Conservation (phyloP, 2,113 vertebrate species). For the Lonchura striata region DNA sequence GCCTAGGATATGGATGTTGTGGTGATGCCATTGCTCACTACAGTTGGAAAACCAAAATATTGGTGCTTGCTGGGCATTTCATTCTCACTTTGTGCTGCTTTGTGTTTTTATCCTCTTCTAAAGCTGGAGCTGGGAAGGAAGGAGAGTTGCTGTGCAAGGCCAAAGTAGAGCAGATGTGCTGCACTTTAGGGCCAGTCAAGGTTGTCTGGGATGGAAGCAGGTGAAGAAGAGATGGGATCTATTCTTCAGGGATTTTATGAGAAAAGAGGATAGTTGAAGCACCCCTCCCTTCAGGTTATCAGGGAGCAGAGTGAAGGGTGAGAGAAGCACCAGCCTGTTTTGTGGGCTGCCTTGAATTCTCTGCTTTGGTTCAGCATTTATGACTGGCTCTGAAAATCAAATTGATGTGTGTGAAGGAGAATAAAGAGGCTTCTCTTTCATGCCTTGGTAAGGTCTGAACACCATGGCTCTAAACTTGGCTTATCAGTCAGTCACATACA, state of each 20-base stretch:
- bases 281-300: neutral
- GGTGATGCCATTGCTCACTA: neutral
- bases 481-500: neutral
- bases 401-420: neutral
- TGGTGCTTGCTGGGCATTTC: neutral
- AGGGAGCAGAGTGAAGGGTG: neutral
- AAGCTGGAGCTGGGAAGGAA: neutral
- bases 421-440: neutral
- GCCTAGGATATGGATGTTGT: neutral
- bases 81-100: neutral
- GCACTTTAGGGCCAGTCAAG: accelerated
- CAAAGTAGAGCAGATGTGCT: neutral
- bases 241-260: neutral
- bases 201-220: neutral
- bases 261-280: neutral
- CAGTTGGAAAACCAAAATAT: neutral
- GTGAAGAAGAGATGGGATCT: neutral
- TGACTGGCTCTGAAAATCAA: neutral
- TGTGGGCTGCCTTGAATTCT: neutral
- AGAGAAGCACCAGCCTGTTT: neutral
- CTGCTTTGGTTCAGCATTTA: neutral
- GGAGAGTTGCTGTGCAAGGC: neutral
- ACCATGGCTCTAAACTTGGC: neutral
- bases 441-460: neutral
- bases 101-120: neutral